Base-by-base conservation (phyloP, 1,140 invertebrate genomes). In the Habropoda laboriosa region DNA sequence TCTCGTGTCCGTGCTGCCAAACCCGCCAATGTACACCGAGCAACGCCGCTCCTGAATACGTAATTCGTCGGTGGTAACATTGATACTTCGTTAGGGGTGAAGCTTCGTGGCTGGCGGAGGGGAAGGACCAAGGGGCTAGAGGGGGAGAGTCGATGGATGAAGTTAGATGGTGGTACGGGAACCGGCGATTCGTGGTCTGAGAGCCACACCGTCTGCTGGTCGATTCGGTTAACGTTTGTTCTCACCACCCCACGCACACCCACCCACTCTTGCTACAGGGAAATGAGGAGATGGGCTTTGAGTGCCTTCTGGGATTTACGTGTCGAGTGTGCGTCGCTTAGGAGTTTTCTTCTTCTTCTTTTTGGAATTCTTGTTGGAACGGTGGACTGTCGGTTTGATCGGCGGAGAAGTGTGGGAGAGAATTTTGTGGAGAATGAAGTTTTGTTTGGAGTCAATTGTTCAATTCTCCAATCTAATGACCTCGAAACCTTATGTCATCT, bases 41-140 rank as follows among this genome's bases (percentile, higher is more conserved):
- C 84, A 71, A 75, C 75, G 53, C 79, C 67, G 63, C 67, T 55
- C 76, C 60, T 88, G 89, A 89, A 89, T 89, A 82, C 83, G 80
- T 88, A 88, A 90, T 90, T 79, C 64, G 68, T 78, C 80, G 64
- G 78, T 77, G 77, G 82, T 82, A 87, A 84, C 83, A 87, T 86
- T 86, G 87, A 89, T 88, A 82, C 85, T 89, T 88, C 82, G 82
- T 86, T 86, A 86, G 80, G 79, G 78, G 73, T 72, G 74, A 79
- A 61, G 45, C 40, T 24, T 35, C 47, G 24, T 27, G 63, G 35
- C 38, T 30, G 35, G 7, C 13, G 38, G 24, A 32, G 71, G n/a
- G 35, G 45, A 12, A 16, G 1, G 13, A 5, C n/a, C 38, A 8
- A 16, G 51, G 38, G 49, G 40, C 57, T 16, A 1, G 21, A n/a